These are phyloP conservation scores for Sebastes melanostomus DNA, from an alignment of 2,797 vertebrate species.

Conservation along the genomic window DNA sequence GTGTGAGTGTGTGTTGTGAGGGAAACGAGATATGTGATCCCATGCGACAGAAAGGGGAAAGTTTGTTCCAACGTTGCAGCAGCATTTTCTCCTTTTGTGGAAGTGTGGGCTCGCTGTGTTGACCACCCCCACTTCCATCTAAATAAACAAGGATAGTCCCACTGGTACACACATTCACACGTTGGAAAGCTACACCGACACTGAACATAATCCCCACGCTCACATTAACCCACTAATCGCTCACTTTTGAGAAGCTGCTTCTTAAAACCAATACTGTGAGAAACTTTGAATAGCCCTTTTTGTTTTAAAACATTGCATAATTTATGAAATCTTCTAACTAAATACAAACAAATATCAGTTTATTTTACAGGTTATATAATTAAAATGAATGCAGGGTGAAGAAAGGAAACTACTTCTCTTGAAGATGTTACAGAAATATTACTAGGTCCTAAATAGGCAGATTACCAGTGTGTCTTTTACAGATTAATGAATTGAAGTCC, in stretches of 20 bases:
- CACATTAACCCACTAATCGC: neutral
- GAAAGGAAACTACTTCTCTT: neutral
- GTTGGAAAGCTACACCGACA: slow-evolving; percentile 1
- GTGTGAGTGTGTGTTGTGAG: slow-evolving; percentile 21
- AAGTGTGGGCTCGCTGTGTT: slow-evolving; percentile 55
- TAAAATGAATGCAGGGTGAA: neutral
- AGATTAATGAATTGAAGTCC: neutral
- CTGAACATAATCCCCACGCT: neutral
- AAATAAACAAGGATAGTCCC: slow-evolving; percentile 24
- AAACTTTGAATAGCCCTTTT: neutral
- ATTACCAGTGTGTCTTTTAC: neutral
- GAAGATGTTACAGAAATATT: neutral
- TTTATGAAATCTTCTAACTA: neutral
- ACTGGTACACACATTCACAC: slow-evolving; percentile 5
- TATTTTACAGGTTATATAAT: neutral
- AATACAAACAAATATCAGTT: neutral
- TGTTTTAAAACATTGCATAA: neutral
- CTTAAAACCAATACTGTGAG: neutral
- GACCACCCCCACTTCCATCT: slow-evolving; percentile 26
- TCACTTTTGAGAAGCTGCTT: neutral
- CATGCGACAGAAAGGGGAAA: slow-evolving; percentile 69
- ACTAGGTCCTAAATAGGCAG: neutral
- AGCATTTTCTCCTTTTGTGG: slow-evolving; percentile 80
- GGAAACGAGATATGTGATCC: slow-evolving; percentile 61
- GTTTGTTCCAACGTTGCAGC: slow-evolving; percentile 74